A percentile compares a stretch with the other conserved stretches of the same genome.
These are phyloP conservation scores for Leptodactylus fallax DNA, from an alignment of 2,797 vertebrate genomes.

Conservation along the genomic window DNA sequence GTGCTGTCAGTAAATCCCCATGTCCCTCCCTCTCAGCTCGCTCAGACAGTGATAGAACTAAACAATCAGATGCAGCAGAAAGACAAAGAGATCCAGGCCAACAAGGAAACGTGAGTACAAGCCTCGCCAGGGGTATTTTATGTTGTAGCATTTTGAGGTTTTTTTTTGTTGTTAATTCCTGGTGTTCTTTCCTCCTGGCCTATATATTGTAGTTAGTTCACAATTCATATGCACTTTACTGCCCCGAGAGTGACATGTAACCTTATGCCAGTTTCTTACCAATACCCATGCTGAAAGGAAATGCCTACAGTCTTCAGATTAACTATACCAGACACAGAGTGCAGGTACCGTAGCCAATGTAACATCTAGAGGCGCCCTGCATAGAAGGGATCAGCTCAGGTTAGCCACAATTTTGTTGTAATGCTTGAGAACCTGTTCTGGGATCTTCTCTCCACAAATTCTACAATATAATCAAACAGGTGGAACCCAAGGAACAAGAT, in stretches of 20 bases:
- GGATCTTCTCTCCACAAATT: too few species aligned
- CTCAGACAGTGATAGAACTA: conserved; percentile 93
- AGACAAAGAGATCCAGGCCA: conserved; percentile 93
- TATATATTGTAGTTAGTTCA: not conserved
- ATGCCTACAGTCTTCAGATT: not conserved
- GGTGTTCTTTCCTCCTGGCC: not conserved
- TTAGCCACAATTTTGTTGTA: not conserved
- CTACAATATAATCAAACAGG: too few species aligned
- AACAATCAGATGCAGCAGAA: conserved; percentile 96
- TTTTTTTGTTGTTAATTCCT: not conserved
- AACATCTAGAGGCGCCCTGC: too few species aligned
- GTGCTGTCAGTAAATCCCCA: conserved; percentile 15
- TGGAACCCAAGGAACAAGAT: too few species aligned
- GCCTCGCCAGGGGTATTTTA: not conserved
- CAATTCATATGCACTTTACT: not conserved
- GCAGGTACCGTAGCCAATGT: not conserved
- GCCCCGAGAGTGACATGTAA: not conserved
- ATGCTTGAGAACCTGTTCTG: too few species aligned
- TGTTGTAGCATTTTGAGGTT: not conserved
- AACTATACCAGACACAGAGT: not conserved
- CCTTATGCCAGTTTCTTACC: not conserved
- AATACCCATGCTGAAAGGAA: not conserved
- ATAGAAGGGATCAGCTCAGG: not conserved
- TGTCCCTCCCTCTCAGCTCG: conserved; percentile 78
- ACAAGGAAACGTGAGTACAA: conserved; percentile 88